A percentile compares a stretch with the other conserved stretches of the same genome.
Conservation (phyloP, 2,797 vertebrate species). For the Bradypodion pumilum region DNA sequence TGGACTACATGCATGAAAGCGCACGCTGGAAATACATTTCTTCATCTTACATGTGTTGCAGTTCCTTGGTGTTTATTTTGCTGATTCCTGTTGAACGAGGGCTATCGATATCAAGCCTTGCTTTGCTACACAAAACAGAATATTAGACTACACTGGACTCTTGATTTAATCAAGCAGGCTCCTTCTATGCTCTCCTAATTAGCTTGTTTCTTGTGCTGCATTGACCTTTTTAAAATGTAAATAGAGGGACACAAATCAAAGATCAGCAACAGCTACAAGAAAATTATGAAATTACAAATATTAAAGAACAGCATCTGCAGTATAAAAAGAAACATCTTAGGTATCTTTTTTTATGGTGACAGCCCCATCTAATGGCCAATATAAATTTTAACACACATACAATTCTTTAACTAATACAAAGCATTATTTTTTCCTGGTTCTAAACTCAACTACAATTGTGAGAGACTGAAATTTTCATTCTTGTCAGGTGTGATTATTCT, state of each 20-base stretch:
- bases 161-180: not conserved
- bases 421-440: not conserved
- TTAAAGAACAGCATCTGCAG: not conserved
- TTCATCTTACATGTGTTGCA: no score
- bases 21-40: no score
- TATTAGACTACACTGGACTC: not conserved
- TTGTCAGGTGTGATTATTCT: not conserved
- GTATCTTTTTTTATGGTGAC: constrained; percentile 37
- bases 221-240: not conserved
- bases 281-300: not conserved
- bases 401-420: not conserved
- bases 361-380: constrained; percentile 69
- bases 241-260: not conserved
- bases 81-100: not conserved
- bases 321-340: not conserved
- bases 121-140: not conserved
- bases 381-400: not conserved
- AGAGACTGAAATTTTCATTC: not conserved
- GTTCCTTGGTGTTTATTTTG: no score
- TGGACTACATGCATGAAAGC: no score
- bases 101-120: not conserved
- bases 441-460: constrained; percentile 9
- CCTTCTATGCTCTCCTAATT: not conserved
- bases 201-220: not conserved
- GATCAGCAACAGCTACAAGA: constrained; percentile 2